These are phyloP conservation scores for Polymixis flavicincta DNA, from an alignment of 2,888 invertebrate genomes.

Conservation along the genomic window DNA sequence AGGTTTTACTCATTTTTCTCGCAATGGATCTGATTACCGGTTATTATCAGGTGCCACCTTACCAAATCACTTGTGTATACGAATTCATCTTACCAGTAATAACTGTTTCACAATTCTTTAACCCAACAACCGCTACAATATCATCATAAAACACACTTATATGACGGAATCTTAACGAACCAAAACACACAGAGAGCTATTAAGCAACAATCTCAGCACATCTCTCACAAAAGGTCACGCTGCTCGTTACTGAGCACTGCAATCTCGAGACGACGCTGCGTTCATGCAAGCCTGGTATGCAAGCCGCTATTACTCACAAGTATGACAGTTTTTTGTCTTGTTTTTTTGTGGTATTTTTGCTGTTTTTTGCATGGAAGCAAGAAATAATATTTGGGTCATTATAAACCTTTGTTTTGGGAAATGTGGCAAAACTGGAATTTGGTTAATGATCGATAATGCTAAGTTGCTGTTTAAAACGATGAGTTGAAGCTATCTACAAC, in stretches of 20 bases:
- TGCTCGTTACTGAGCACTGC: slow-evolving; percentile 66
- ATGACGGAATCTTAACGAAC: slow-evolving; percentile 52
- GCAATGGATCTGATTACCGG: neutral
- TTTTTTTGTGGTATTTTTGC: slow-evolving; percentile 21
- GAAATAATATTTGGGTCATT: slow-evolving; percentile 46
- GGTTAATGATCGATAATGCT: neutral
- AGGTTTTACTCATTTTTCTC: neutral
- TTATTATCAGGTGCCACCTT: neutral
- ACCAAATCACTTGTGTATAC: neutral
- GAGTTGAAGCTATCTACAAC: neutral
- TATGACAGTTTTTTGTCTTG: slow-evolving; percentile 40
- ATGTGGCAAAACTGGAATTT: neutral
- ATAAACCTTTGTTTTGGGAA: slow-evolving; percentile 6
- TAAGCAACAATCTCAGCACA: slow-evolving; percentile 57
- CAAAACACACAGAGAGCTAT: slow-evolving; percentile 59
- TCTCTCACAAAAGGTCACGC: slow-evolving; percentile 63
- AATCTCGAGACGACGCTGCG: slow-evolving; percentile 63
- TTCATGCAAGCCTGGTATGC: slow-evolving; percentile 64
- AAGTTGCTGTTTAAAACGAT: neutral
- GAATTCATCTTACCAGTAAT: neutral
- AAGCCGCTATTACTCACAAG: slow-evolving; percentile 54
- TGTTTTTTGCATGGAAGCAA: slow-evolving; percentile 12
- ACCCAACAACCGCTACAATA: neutral
- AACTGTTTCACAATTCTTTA: neutral
- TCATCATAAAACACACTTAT: slow-evolving; percentile 24